Evolutionary conservation across 2,888 invertebrate species (phyloP), one percentile per base, ranked within the genome.

Genomic region (Yponomeuta evonymella): DNA sequence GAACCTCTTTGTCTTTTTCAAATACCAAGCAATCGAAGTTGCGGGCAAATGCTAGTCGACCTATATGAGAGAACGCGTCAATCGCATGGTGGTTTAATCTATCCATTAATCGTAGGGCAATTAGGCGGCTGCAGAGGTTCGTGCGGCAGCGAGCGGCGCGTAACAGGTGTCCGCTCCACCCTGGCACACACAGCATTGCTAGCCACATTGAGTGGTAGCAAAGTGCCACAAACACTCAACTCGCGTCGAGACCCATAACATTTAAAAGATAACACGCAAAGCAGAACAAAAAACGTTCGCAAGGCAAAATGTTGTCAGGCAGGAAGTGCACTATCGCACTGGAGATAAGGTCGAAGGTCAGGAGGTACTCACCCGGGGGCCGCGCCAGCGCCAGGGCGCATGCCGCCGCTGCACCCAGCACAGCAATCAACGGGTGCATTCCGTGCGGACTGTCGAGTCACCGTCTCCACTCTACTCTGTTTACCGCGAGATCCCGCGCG

Each of bases 341-440:
- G 33, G 30, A 65, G 12, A 65, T 33, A 65, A 29, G 33, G 43
- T n/a, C n/a, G 43, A 36, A 43, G 11, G 51, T 12, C 15, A n/a
- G 48, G 43, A n/a, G 64, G 33, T 10, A 70, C 85, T 83, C 81
- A 89, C 90, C 86, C 72, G 84, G 78, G 67, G 84, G 83, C 71
- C 83, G 71, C 63, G 23, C 71, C 15, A 58, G 79, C 67, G 85
- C 85, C 67, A 84, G 73, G 74, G 81, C 83, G 78, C 82, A 82
- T 73, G 82, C 84, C 68, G 84, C 80, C 73, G 79, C 79, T 69
- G 80, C 79, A 66, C 86, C 72, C 69, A 85, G 71, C 12, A 86
- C 72, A 71, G 79, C 77, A 73, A 78, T 73, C 73, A 84, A 75
- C 79, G 83, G 80, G 75, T 84, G 81, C 89, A 89, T 89, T 79